phyloP scores from a whole-genome alignment of 1,140 invertebrate genomes.

The Lysiphlebus fabarum region DNA sequence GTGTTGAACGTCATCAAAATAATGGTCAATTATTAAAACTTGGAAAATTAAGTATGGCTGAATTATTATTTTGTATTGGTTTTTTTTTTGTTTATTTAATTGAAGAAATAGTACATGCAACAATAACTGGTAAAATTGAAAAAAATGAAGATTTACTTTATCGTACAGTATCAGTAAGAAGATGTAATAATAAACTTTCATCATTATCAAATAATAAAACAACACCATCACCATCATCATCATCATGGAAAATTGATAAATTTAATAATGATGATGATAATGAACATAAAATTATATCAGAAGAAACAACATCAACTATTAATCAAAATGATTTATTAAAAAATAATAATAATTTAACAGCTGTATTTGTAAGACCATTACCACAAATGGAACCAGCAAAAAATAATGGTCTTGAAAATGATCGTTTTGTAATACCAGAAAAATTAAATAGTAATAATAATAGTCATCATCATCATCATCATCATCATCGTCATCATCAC shows the following conservation, averaged over 20 bases:
- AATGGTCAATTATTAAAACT: conserved; percentile 44
- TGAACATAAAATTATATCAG: conserved; percentile 28
- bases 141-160: conserved; percentile 57
- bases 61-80: conserved; percentile 66
- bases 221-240: conserved; percentile 4
- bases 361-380: conserved; percentile 40
- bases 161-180: conserved; percentile 58
- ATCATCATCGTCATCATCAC: conserved; percentile 2
- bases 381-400: conserved; percentile 26
- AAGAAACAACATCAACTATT: conserved; percentile 5
- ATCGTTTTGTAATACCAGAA: conserved; percentile 16
- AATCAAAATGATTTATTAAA: conserved; percentile 9
- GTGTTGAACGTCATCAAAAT: conserved; percentile 49
- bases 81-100: conserved; percentile 74
- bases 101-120: conserved; percentile 67
- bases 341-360: conserved; percentile 27
- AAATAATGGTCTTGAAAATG: conserved; percentile 17
- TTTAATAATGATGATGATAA: conserved; percentile 14
- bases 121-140: conserved; percentile 53
- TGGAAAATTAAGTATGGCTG: conserved; percentile 59
- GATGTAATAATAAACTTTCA: conserved; percentile 47
- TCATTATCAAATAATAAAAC: conserved; percentile 16
- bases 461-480: not conserved
- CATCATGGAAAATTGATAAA: conserved; percentile 15
- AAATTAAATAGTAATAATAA: no score